A percentile compares a stretch with the other conserved stretches of the same genome.
phyloP scores from a whole-genome alignment of 2,797 vertebrate species.

The Pangasius djambal region DNA sequence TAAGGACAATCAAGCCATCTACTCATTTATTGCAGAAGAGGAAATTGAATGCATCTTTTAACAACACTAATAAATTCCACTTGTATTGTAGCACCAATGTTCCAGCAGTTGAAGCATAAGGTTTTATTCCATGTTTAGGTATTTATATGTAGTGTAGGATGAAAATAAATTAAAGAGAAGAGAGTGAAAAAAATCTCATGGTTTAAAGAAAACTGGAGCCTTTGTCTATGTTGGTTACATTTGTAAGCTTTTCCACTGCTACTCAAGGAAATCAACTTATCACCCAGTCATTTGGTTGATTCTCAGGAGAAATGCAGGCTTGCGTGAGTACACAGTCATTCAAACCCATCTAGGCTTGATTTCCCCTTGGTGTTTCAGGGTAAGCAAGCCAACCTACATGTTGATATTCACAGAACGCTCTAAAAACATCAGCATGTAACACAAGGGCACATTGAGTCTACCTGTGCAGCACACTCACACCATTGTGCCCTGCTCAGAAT shows the following conservation, averaged over 20 bases:
- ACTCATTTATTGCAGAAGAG: not conserved
- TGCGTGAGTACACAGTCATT: constrained; percentile 4
- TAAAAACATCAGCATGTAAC: constrained; percentile 36
- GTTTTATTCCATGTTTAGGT: not conserved
- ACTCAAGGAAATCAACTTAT: not conserved
- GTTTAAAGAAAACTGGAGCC: not conserved
- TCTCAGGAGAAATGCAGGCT: not conserved
- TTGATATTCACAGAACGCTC: constrained; percentile 27
- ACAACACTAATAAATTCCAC: too few relatives aligned
- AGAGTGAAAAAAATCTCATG: not conserved
- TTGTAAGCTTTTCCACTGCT: constrained; percentile 8
- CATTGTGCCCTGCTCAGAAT: constrained; percentile 66
- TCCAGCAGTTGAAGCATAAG: not conserved
- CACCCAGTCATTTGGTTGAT: not conserved
- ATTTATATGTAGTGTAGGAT: not conserved
- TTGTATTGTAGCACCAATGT: not conserved
- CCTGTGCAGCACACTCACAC: constrained; percentile 64
- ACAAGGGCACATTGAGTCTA: constrained; percentile 49
- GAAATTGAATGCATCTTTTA: not conserved
- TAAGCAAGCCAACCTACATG: constrained; percentile 24
- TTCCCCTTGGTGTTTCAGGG: constrained; percentile 10
- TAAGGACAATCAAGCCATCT: not conserved
- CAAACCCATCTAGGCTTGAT: not conserved
- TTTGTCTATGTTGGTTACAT: not conserved
- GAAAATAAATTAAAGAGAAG: not conserved